phyloP scores from a whole-genome alignment of 2,113 vertebrate species.

The Scomber japonicus region DNA sequence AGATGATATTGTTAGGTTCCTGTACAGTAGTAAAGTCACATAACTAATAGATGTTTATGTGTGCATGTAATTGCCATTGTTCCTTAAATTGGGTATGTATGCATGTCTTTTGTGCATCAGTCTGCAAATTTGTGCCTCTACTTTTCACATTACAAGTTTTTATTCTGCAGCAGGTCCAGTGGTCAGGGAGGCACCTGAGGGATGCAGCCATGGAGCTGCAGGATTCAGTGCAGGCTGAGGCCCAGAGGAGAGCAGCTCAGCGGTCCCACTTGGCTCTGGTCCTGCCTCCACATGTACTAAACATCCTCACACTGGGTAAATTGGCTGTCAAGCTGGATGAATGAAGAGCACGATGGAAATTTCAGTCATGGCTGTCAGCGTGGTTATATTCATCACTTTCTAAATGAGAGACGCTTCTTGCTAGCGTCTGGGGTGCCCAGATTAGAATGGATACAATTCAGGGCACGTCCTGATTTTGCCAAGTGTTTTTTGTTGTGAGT shows the following conservation, averaged over 20 bases:
- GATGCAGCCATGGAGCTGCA: slow-evolving; percentile 75
- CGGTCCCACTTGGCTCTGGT: slow-evolving; percentile 70
- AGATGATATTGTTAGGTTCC: not conserved
- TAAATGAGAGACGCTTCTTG: not conserved
- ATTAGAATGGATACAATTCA: too few relatives aligned
- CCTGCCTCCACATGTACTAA: slow-evolving; percentile 73
- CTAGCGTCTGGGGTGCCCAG: not conserved
- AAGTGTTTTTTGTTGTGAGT: too few relatives aligned
- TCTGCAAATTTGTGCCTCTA: slow-evolving; percentile 5
- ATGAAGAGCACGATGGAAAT: slow-evolving; percentile 27
- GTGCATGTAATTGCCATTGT: not conserved
- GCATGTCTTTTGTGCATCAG: slow-evolving; percentile 14
- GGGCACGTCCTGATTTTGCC: too few relatives aligned
- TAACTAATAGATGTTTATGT: not conserved
- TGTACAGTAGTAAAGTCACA: too few relatives aligned
- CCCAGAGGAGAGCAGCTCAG: slow-evolving; percentile 78
- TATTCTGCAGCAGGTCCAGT: slow-evolving; percentile 61
- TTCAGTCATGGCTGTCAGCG: slow-evolving; percentile 13
- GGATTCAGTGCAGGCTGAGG: slow-evolving; percentile 74
- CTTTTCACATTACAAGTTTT: not conserved
- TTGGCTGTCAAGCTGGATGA: slow-evolving; percentile 8
- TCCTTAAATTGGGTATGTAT: not conserved
- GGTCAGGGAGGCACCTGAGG: slow-evolving; percentile 76
- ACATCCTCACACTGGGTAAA: slow-evolving; percentile 79
- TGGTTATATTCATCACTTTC: slow-evolving; percentile 29